Conservation (phyloP, 2,888 invertebrate genomes). For the Thereva nobilitata region DNA sequence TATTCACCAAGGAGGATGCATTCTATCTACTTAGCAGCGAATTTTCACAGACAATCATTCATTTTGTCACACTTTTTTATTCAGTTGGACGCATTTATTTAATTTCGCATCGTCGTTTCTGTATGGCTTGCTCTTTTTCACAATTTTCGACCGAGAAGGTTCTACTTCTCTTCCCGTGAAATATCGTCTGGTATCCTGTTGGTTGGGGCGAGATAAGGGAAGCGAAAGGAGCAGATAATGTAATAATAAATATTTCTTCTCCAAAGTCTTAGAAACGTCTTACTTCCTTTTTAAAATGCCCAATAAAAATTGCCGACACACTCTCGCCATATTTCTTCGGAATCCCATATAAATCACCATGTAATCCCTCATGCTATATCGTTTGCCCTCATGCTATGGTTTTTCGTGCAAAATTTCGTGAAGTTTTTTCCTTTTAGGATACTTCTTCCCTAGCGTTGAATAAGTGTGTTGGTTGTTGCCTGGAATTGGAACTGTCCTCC, state of each 20-base stretch:
- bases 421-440: conserved; percentile 27
- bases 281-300: conserved; percentile 59
- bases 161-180: neutral
- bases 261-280: conserved; percentile 50
- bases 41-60: conserved; percentile 7
- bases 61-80: neutral
- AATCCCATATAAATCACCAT: conserved; percentile 60
- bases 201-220: conserved; percentile 5
- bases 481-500: conserved; percentile 7
- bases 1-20: neutral
- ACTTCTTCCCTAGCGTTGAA: neutral
- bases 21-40: neutral
- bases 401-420: conserved; percentile 45
- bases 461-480: conserved; percentile 5
- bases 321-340: conserved; percentile 60
- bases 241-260: conserved; percentile 46
- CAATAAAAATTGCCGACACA: conserved; percentile 61
- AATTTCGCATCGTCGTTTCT: conserved; percentile 2
- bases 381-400: conserved; percentile 48
- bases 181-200: conserved; percentile 6
- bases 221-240: conserved; percentile 46
- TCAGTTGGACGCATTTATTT: conserved; percentile 7
- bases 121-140: conserved; percentile 6
- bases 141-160: conserved; percentile 8
- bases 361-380: conserved; percentile 60